Evolutionary conservation across 2,797 vertebrate genomes (phyloP), one percentile per base, ranked within the genome.

Genomic region (Macroramphosus scolopax): DNA sequence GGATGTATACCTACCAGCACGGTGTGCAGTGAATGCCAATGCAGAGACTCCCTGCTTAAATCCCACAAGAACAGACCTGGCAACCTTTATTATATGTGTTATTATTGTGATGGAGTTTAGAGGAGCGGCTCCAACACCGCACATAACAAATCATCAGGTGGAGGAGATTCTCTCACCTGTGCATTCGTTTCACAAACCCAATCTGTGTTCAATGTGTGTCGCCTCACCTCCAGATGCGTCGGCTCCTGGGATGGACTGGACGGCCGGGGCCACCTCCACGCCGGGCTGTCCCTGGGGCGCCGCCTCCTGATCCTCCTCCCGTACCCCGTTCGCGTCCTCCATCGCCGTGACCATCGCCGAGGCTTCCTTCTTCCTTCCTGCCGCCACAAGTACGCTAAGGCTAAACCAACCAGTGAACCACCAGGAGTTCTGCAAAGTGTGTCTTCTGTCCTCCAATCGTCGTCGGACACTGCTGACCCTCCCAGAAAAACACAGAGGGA

Each of bases 261-360:
- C 48, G 6, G 60, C 62, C 2, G 51, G 40, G 48, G 68, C 51
- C 25, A 59, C 69, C 47, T 85, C 73, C 40, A 40, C 12, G n/a
- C 58, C 77, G 29, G 68, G 43, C 65, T 75, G 72, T 71, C 65
- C 83, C 35, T 50, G 47, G 35, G 76, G 46, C 20, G 48, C 66
- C 66, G 37, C 60, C 65, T 78, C 81, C 47, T 39, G 47, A 25
- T 58, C 46, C 60, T 75, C 65, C 49, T 81, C 70, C 57, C 22
- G 75, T 26, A 64, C 81, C 60, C 81, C 85, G 63, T 81, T 85
- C 66, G 75, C 73, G 9, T 88, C 80, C 39, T 87, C 81, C 78
- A 87, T 75, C 49, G 80, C 78, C 35, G 80, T 83, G 72, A 87
- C 85, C 85, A 87, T 87, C 67, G 48, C 69, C 56, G 45, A 77